A percentile compares a stretch with the other conserved stretches of the same genome.
These are phyloP conservation scores for Psilopsiagon aurifrons DNA, from an alignment of 2,113 vertebrate genomes.

Conservation along the genomic window DNA sequence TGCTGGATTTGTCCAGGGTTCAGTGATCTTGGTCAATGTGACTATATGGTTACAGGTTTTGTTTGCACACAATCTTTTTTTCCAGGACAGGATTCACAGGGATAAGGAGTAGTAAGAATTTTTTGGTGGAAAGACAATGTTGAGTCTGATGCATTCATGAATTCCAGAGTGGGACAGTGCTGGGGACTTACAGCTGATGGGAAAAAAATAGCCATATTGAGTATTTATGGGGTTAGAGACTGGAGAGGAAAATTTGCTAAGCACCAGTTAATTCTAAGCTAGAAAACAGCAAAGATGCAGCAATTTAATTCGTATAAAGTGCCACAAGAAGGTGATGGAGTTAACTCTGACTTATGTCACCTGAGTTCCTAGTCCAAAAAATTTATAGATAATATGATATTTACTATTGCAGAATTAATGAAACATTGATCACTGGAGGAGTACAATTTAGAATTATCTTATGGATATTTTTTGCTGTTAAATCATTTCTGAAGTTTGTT, in stretches of 20 bases:
- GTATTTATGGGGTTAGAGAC: constrained; percentile 21
- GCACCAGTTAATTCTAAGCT: constrained; percentile 20
- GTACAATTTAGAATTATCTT: background rate
- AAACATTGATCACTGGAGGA: background rate
- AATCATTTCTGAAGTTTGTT: background rate
- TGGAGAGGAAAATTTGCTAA: constrained; percentile 35
- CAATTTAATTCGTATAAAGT: background rate
- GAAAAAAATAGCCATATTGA: constrained; percentile 53
- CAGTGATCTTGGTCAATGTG: background rate
- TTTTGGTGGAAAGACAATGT: background rate
- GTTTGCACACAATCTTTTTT: background rate
- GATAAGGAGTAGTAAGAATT: background rate
- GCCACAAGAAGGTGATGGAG: background rate
- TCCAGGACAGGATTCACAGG: background rate
- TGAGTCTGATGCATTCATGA: background rate
- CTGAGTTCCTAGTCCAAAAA: background rate
- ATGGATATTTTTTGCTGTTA: background rate
- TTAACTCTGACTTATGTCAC: background rate
- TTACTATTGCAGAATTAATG: background rate
- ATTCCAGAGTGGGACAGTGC: constrained; percentile 12
- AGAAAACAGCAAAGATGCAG: constrained; percentile 43
- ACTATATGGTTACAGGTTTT: background rate
- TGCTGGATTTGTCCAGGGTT: background rate
- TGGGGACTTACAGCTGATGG: constrained; percentile 7
- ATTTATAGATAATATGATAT: background rate